Evolutionary conservation across 2,113 vertebrate species (phyloP).

Genomic region (Tricholaema leucomelas): DNA sequence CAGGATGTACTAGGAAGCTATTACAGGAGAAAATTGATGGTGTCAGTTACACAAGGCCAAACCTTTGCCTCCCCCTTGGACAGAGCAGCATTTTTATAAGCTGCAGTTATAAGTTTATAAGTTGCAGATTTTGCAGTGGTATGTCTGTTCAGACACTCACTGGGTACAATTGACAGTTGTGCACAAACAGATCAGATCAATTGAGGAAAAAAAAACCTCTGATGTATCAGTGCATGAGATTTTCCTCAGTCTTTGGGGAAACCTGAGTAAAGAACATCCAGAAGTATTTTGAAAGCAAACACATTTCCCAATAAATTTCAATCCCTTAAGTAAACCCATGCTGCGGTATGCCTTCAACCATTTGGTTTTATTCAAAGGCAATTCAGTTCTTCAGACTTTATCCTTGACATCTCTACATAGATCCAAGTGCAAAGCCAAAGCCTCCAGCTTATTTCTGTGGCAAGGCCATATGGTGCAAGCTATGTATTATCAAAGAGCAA

Average conservation of each 20-base stretch:
- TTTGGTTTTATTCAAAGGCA: background rate
- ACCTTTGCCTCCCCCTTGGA: background rate
- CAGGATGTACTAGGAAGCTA: background rate
- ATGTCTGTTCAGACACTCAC: background rate
- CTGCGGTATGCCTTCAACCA: background rate
- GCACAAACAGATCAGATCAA: background rate
- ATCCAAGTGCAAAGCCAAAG: background rate
- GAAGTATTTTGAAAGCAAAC: slow-evolving; percentile 1
- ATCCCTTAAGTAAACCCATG: background rate
- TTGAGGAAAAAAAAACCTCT: background rate
- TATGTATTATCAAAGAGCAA: background rate
- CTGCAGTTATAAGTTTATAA: too few relatives aligned
- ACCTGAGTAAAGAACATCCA: background rate
- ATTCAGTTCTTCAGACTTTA: background rate
- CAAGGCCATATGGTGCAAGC: background rate
- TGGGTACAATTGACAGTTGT: background rate
- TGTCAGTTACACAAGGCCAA: background rate
- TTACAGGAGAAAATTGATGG: background rate
- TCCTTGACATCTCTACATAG: background rate
- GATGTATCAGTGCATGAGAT: background rate
- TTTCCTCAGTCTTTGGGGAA: background rate
- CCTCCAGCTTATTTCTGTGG: background rate
- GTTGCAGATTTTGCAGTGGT: background rate
- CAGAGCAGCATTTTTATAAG: background rate
- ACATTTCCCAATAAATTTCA: background rate